Base-by-base conservation (phyloP, 2,888 invertebrate species). In the Mimumesa dahlbomi region DNA sequence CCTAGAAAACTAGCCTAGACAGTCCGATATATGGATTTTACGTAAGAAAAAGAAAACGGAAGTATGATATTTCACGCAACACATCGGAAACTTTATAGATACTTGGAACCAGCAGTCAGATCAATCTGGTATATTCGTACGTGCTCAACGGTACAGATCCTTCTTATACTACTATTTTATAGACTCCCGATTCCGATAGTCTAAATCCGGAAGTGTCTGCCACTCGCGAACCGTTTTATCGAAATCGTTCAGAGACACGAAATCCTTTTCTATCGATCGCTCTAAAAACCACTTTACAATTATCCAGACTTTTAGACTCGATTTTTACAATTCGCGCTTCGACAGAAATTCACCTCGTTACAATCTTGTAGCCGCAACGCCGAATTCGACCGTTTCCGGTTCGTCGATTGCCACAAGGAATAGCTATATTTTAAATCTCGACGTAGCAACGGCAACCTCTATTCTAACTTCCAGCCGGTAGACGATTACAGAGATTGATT, bases 121-220 rank as follows among this genome's bases (percentile, higher is more conserved):
- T 19, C 31, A 7, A 48, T 21, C 36, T 36, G 49, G 40, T 53
- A 62, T 56, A 14, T 38, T 62, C 58, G 48, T 59, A 66, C 48
- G 66, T 62, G 58, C 56, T 63, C 73, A 54, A 63, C 18, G 34
- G 36, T 62, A 49, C 56, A 22, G 50, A 54, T 57, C 58, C 64
- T 25, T 7, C 25, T 68, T 57, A 46, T 40, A 38, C 58, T 53
- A 19, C 21, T 43, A 21, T 38, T 65, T 58, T 36, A 56, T 63
- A 43, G 42, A 53, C 36, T 49, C 29, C 21, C 21, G 29, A 46
- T 49, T 22, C 21, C 21, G 29, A 46, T 43, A 45, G 38, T 65
- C 42, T 36, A 46, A n/a, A 53, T 65, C 21, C 38, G 46, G 42
- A 48, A 34, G 19, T 52, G 61, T 31, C 29, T 31, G 43, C 18